phyloP scores from a whole-genome alignment of 2,113 vertebrate genomes.

The Myocastor coypus region DNA sequence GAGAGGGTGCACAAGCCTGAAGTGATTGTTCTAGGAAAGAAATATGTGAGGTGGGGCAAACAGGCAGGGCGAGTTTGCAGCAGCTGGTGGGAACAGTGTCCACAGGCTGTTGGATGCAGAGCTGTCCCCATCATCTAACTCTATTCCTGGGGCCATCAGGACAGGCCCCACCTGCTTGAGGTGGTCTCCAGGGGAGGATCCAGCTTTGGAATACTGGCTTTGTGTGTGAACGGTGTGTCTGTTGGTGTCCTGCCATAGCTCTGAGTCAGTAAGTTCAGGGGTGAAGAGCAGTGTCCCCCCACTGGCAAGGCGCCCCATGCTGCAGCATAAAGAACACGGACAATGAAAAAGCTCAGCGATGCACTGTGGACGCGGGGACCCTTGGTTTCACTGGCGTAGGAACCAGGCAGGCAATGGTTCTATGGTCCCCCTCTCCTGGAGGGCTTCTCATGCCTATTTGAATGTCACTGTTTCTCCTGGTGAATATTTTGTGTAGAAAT shows the following conservation, averaged over 20 bases:
- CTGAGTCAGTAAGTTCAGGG: background rate
- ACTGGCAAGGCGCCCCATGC: background rate
- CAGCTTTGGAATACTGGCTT: background rate
- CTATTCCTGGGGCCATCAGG: background rate
- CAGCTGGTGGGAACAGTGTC: background rate
- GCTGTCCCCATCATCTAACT: background rate
- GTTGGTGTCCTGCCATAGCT: background rate
- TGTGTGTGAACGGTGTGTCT: background rate
- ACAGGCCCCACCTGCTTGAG: too few relatives aligned
- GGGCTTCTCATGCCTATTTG: background rate
- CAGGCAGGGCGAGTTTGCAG: background rate
- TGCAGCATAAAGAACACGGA: background rate
- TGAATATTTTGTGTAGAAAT: background rate
- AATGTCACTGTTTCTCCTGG: background rate
- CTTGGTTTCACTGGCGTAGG: background rate
- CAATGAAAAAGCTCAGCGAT: background rate
- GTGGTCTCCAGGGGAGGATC: background rate
- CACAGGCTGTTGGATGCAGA: background rate
- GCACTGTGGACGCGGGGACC: accelerated
- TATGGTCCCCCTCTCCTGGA: background rate
- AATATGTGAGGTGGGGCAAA: background rate
- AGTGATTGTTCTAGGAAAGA: background rate
- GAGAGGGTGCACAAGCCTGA: background rate
- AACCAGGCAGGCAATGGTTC: too few relatives aligned
- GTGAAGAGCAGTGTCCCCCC: too few relatives aligned